phyloP scores from a whole-genome alignment of 2,888 invertebrate genomes.

The Colostygia pectinataria region DNA sequence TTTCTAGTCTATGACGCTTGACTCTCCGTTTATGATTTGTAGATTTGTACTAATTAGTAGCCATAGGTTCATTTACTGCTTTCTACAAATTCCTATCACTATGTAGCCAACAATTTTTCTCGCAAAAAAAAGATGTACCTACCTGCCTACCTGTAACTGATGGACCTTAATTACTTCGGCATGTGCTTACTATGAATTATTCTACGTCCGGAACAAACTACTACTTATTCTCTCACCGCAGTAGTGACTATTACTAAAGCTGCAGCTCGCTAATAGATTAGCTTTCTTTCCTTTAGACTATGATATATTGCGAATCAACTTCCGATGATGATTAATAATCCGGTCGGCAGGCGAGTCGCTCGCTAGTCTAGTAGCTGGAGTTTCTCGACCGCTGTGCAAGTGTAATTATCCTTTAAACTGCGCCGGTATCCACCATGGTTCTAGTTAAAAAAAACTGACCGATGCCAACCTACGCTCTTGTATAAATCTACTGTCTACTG shows the following conservation, averaged over 20 bases:
- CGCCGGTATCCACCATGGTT: too few species aligned
- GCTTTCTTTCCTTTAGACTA: slow-evolving; percentile 23
- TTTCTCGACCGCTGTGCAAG: too few species aligned
- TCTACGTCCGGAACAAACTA: background rate
- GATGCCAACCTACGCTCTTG: too few species aligned
- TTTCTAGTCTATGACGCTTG: too few species aligned
- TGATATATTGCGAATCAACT: slow-evolving; percentile 25
- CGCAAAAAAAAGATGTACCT: background rate
- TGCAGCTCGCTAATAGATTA: slow-evolving; percentile 17
- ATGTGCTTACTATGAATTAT: background rate
- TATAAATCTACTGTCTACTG: too few species aligned
- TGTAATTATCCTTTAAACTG: slow-evolving; percentile 15
- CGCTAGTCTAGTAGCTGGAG: too few species aligned
- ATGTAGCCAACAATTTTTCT: background rate
- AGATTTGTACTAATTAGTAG: background rate
- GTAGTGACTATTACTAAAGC: slow-evolving; percentile 4
- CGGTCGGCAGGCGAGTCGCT: background rate
- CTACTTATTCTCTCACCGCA: background rate
- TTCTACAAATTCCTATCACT: background rate
- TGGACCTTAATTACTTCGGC: slow-evolving; percentile 5
- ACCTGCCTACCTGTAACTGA: too few species aligned
- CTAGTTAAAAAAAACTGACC: too few species aligned
- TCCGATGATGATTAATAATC: slow-evolving; percentile 19
- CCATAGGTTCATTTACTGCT: background rate
- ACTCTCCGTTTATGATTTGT: too few species aligned